Conservation (phyloP, 2,113 vertebrate genomes). For the Gavia stellata region DNA sequence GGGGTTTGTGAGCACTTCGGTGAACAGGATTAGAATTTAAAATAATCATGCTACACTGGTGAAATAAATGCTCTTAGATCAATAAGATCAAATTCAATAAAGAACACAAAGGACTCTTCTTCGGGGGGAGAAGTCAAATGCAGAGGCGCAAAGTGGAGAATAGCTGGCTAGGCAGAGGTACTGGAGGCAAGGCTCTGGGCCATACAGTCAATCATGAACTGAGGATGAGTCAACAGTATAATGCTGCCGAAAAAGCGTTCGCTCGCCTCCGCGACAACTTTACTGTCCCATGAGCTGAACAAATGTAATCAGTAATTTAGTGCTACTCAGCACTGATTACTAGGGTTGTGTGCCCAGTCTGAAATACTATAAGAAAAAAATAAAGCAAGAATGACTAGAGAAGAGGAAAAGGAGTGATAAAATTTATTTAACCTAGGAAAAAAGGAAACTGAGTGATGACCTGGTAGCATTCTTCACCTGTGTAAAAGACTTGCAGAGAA, state of each 20-base stretch:
- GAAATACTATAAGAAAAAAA: not conserved
- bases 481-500: not conserved
- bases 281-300: not conserved
- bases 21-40: constrained; percentile 14
- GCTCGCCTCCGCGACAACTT: not conserved
- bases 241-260: not conserved
- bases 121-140: not conserved
- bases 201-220: not conserved
- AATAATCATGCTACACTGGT: not conserved
- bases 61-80: constrained; percentile 15
- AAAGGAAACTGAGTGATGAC: not conserved
- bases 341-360: not conserved
- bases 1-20: not conserved
- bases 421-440: not conserved
- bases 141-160: not conserved
- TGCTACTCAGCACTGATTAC: not conserved
- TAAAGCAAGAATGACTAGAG: not conserved
- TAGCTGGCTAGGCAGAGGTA: not conserved
- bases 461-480: not conserved
- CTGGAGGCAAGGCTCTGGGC: not conserved
- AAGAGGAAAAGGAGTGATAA: not conserved
- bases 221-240: not conserved
- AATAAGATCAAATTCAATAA: constrained; percentile 33
- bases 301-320: no score
- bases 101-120: not conserved